Evolutionary conservation across 2,797 vertebrate species (phyloP), one percentile per base, ranked within the genome.

Genomic region (Psittacula derbiana): DNA sequence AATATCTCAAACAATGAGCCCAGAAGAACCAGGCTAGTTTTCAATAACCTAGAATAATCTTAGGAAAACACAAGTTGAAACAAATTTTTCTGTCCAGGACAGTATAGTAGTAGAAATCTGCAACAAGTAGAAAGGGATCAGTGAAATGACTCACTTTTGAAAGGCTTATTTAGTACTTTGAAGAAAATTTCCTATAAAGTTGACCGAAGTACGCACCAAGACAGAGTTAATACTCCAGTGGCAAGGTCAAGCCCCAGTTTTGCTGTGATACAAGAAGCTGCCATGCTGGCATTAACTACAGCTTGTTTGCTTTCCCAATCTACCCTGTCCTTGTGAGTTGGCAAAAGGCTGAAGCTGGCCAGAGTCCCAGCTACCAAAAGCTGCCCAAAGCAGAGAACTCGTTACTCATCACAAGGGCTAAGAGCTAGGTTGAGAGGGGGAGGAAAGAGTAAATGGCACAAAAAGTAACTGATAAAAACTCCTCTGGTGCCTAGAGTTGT

Each of bases 271-370:
- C 31, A 86, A 91, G 85, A 89, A 89, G 69, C 71, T 88, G 78
- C 25, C 73, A 64, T 47, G 46, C 70, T 95, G 92, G 72, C 86
- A 94, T 33, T 72, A 82, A 43, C 61, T 66, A 38, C 53, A 31
- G n/a, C 47, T 67, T 76, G 71, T 64, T 95, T 95, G 81, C 89
- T 93, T 90, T 91, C 86, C 81, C 91, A 96, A 33, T 75, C 69
- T 93, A 86, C 57, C 80, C 65, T 43, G 84, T 92, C 90, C 92
- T 88, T 74, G 71, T 1, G 18, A 84, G 78, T 17, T 89, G 86
- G 89, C 89, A 89, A 82, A 94, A 89, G 24, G 46, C 58, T 80
- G 69, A 91, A 78, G 61, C 38, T 96, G 89, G 87, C 47, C 58
- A n/a, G 41, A 86, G 14, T 74, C 86, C 91, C 93, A 89, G 64